Conservation (phyloP, 1,140 invertebrate species). For the Drosophila rhopaloa region DNA sequence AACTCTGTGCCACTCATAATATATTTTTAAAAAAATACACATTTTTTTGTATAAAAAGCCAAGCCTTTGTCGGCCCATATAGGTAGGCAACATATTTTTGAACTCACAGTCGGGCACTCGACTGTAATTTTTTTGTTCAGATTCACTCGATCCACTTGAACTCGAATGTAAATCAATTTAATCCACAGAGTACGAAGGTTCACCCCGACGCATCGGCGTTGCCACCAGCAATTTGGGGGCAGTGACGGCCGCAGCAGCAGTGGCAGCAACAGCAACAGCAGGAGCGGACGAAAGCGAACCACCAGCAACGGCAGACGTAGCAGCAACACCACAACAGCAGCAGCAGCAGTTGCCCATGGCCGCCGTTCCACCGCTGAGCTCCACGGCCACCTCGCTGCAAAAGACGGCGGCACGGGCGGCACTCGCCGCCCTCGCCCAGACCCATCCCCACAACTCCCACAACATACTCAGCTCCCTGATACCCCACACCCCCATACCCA, state of each 20-base stretch:
- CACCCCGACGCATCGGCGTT: constrained; percentile 92
- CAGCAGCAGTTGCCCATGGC: constrained; percentile 84
- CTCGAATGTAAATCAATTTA: background rate
- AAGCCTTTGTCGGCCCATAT: too few species aligned
- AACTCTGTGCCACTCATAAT: too few species aligned
- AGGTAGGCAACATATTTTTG: background rate
- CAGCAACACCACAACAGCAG: constrained; percentile 17
- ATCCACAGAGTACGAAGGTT: constrained; percentile 92
- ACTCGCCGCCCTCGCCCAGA: constrained; percentile 49
- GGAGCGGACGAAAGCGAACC: constrained; percentile 68
- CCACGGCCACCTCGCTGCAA: constrained; percentile 52
- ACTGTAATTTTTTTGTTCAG: background rate
- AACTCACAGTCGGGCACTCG: too few species aligned
- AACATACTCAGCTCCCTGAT: constrained; percentile 15
- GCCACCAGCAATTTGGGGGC: constrained; percentile 42
- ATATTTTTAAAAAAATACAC: too few species aligned
- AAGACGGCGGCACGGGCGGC: constrained; percentile 62
- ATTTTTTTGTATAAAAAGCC: too few species aligned
- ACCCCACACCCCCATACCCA: background rate
- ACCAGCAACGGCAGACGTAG: constrained; percentile 41
- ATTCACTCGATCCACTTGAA: background rate
- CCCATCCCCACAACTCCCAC: constrained; percentile 23
- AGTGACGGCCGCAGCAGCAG: constrained; percentile 20
- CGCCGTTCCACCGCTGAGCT: constrained; percentile 40
- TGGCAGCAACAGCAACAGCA: constrained; percentile 21